Base-by-base conservation (phyloP, 2,797 vertebrate genomes). In the Petrocephalus schoutedeni region DNA sequence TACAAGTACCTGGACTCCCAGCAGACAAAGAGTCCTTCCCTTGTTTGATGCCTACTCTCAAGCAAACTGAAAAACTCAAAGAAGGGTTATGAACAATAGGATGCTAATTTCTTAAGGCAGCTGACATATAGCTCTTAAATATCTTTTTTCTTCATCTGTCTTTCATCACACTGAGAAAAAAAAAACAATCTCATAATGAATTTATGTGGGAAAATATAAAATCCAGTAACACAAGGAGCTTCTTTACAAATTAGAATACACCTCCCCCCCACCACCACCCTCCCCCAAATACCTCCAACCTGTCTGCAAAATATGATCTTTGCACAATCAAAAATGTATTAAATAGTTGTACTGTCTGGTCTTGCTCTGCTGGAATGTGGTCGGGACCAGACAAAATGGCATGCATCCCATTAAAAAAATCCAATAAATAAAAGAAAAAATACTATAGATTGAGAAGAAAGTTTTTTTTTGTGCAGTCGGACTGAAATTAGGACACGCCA, bases 291-390 rank as follows among this genome's bases (percentile, higher is more conserved):
- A 54, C 77, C 59, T 85, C 67, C 61, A 84, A 90, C 89, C 90
- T 93, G 92, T 91, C 87, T 51, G 36, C 53, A 21, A 86, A 86
- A 86, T 64, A 86, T 93, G 92, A 90, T 91, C 87, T 89, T 90
- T 89, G 89, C 85, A 91, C 90, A 91, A 91, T 90, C 90, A 89
- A 91, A 89, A 90, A 88, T 88, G 82, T 89, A 87, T 92, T 92
- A 92, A 93, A 93, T 93, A 90, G 88, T 90, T 89, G 91, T 71
- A 88, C 91, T 94, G 93, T 92, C 92, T 93, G 91, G 93, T 94
- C 93, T 95, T 94, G 93, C 93, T 91, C 89, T 85, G 28, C 49
- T 92, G 93, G 93, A 95, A 94, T 93, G 92, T 88, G 88, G 88
- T 87, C 58, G 90, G 86, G 91, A 90, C 90, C 89, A 92, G 91